Evolutionary conservation across 2,888 invertebrate species (phyloP).

Genomic region (Troides helena): DNA sequence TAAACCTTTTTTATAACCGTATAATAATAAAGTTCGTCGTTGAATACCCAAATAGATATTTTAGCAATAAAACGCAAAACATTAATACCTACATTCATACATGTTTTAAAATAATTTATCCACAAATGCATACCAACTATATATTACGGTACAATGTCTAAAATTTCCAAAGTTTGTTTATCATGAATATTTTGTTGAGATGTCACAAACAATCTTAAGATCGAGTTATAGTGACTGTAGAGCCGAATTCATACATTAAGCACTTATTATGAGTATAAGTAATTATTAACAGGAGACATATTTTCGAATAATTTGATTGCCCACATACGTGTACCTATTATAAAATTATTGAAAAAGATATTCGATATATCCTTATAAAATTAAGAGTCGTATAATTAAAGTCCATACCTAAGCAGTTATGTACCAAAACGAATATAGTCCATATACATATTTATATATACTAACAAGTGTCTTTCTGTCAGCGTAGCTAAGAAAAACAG

Average conservation of each 20-base stretch:
- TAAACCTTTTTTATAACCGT: neutral
- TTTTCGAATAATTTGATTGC: constrained; percentile 74
- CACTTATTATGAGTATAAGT: constrained; percentile 20
- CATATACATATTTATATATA: constrained; percentile 2
- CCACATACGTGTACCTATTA: constrained; percentile 60
- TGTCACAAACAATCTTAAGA: constrained; percentile 6
- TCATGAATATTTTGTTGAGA: constrained; percentile 8
- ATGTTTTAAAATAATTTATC: neutral
- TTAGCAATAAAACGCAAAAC: neutral
- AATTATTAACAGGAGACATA: constrained; percentile 69
- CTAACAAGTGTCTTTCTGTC: constrained; percentile 13
- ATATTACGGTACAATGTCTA: neutral
- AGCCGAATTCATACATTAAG: constrained; percentile 21
- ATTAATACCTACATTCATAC: constrained; percentile 1
- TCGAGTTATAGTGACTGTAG: constrained; percentile 3
- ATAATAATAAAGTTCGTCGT: neutral
- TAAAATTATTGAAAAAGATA: constrained; percentile 18
- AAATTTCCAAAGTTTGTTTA: neutral
- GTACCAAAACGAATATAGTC: constrained; percentile 15
- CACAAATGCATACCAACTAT: neutral
- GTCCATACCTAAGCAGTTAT: constrained; percentile 10
- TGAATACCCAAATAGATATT: neutral
- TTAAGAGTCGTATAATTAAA: constrained; percentile 12
- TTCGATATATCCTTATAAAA: constrained; percentile 14
- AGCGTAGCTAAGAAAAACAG: constrained; percentile 14